Evolutionary conservation across 2,113 vertebrate genomes (phyloP).

Genomic region (Himantopus leucocephalus): DNA sequence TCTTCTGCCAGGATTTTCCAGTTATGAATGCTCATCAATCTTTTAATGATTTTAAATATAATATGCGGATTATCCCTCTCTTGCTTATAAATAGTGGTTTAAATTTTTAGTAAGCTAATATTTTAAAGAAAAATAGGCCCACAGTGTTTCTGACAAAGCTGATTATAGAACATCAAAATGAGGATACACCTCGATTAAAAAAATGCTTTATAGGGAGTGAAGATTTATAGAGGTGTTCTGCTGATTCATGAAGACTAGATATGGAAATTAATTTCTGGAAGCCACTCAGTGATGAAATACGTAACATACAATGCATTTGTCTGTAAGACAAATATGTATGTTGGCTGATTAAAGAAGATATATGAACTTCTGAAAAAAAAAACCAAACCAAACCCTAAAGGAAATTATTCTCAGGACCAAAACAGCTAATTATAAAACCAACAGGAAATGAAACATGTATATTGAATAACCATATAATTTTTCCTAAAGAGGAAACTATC

Average conservation of each 20-base stretch:
- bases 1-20: neutral
- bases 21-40: neutral
- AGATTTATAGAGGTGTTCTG: conserved; percentile 44
- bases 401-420: neutral
- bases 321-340: conserved; percentile 31
- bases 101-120: conserved; percentile 8
- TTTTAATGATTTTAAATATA: conserved; percentile 1
- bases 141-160: conserved; percentile 13
- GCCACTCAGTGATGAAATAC: conserved; percentile 34
- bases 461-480: neutral
- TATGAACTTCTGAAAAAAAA: neutral
- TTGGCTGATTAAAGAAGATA: conserved; percentile 38
- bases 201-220: neutral
- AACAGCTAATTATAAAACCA: conserved; percentile 10
- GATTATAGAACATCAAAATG: conserved; percentile 26
- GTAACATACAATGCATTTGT: conserved; percentile 21
- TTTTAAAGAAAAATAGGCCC: neutral
- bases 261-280: conserved; percentile 54
- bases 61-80: neutral
- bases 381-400: neutral
- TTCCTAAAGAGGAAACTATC: neutral
- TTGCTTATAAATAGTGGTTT: conserved; percentile 1
- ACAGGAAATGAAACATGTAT: neutral
- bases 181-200: neutral
- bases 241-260: conserved; percentile 49